Evolutionary conservation across 2,113 vertebrate species (phyloP), one percentile per base, ranked within the genome.

Genomic region (Genyomyrus donnyi): DNA sequence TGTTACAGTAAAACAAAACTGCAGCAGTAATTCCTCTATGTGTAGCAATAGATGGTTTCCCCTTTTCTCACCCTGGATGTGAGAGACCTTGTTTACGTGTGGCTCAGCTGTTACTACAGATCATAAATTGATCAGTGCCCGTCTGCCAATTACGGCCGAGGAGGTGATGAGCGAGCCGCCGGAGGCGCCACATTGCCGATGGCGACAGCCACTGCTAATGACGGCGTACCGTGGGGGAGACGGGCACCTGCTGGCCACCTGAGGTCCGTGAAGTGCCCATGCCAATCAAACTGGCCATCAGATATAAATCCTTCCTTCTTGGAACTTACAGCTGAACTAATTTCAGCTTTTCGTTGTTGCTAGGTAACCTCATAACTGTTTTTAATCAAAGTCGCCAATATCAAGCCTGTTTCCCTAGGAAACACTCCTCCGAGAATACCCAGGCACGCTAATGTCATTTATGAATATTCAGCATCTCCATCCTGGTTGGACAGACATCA

Each of bases 91-190:
- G 62, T 88, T 91, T 74, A 90, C 77, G 9, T 70, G 66, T 24
- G 74, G 48, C 84, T 88, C 70, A 89, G 83, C 88, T 31, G n/a
- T 80, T 89, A 84, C 74, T 89, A 56, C 89, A 19, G 56, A 87
- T 88, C 90, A 42, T 27, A 17, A 90, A 91, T 91, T 90, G 91
- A 91, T 90, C 66, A 88, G 52, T 56, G 77, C 90, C 58, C 58
- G 58, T 89, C 85, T 8, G 91, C 77, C 90, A 88, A 45, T 90
- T 46, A 5, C 13, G 85, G 91, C 88, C 86, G 52, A 88, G 89
- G 89, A 48, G 46, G 83, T 93, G 92, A 93, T 92, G 89, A 89
- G 77, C 91, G 90, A 91, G 87, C 86, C 83, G 31, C 91, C 88
- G 48, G 17, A 3, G 19, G 74, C 90, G 88, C 87, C 58, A 88